phyloP scores from a whole-genome alignment of 2,113 vertebrate species.

The Corapipo altera region DNA sequence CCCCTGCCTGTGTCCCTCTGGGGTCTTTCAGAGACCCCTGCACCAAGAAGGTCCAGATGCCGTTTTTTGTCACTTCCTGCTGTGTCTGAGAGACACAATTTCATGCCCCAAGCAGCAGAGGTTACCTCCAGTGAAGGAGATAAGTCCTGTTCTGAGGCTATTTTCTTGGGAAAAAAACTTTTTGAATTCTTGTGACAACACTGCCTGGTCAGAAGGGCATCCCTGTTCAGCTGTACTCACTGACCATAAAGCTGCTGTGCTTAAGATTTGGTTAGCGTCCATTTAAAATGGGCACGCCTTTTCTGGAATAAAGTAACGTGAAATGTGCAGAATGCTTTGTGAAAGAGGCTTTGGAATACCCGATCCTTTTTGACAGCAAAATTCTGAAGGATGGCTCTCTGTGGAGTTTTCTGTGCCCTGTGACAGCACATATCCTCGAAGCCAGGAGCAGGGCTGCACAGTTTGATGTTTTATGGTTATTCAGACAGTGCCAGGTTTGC shows the following conservation, averaged over 20 bases:
- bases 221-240: background rate
- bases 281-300: background rate
- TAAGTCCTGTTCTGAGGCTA: background rate
- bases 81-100: background rate
- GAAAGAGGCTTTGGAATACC: background rate
- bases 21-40: background rate
- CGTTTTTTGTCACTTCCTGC: background rate
- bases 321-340: background rate
- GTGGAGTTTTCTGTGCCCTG: background rate
- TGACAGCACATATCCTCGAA: background rate
- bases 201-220: background rate
- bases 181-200: background rate
- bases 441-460: background rate
- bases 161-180: background rate
- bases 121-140: background rate
- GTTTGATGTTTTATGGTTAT: background rate
- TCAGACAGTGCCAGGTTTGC: constrained; percentile 9
- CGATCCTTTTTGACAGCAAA: background rate
- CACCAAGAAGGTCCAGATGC: background rate
- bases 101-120: background rate
- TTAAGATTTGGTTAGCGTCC: background rate
- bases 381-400: background rate
- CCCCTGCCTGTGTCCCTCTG: background rate
- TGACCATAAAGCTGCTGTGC: background rate
- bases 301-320: background rate